phyloP scores from a whole-genome alignment of 2,888 invertebrate genomes.

The Alloscopus bannaensis region DNA sequence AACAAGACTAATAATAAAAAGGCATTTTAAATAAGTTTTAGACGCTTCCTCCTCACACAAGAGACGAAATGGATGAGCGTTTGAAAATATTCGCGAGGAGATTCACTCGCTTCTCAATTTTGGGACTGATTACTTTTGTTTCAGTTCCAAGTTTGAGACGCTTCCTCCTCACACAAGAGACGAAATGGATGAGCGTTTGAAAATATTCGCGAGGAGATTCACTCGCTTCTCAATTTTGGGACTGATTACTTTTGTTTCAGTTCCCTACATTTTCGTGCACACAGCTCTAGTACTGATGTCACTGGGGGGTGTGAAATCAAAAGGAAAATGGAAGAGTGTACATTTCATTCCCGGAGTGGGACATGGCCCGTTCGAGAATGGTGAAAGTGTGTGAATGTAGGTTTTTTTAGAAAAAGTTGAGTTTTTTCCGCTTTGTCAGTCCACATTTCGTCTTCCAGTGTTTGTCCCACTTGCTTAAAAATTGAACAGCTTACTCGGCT shows the following conservation, averaged over 20 bases:
- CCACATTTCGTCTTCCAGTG: constrained; percentile 12
- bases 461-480: constrained; percentile 52
- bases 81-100: constrained; percentile 12
- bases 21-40: no score
- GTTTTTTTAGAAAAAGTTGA: neutral
- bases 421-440: constrained; percentile 25
- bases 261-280: constrained; percentile 21
- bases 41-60: no score
- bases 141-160: no score
- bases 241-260: constrained; percentile 41
- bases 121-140: constrained; percentile 40
- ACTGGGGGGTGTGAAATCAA: neutral
- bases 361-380: constrained; percentile 40
- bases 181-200: no score
- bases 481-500: constrained; percentile 35
- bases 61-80: no score
- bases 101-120: constrained; percentile 25
- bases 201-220: constrained; percentile 7
- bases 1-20: no score
- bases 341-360: constrained; percentile 27
- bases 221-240: constrained; percentile 23
- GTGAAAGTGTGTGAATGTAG: neutral
- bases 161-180: no score
- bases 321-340: neutral
- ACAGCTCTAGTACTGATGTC: no score